Evolutionary conservation across 2,888 invertebrate genomes (phyloP), one percentile per base, ranked within the genome.

Genomic region (Agonum fuliginosum): DNA sequence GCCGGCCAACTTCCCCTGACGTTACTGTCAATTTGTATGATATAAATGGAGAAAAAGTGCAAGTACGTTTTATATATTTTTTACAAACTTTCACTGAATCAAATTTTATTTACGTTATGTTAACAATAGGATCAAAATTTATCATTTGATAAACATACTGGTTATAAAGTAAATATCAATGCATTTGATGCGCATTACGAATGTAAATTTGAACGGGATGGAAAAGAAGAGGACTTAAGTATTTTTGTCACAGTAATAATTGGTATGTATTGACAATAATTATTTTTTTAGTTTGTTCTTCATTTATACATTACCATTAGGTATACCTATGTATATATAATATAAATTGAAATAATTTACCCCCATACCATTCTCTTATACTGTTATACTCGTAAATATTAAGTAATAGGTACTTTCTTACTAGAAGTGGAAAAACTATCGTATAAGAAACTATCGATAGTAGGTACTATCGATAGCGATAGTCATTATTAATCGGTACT

Each of bases 1-100:
- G 93, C 82, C 89, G 90, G 58, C 92, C 93, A 3, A 90, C 92
- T 0, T 89, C 90, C 58, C 92, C 92, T 1, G 85, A 88, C 76
- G 86, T 90, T 1, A 84, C 87, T 14, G 91, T 93, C 0, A 80
- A 85, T 46, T 83, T 91, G 4, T 83, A 81, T n/a, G 82, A 81
- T 79, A 80, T 80, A 14, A 85, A 81, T 12, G 87, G 84, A 75
- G 83, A 84, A 34, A 83, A 87, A 83, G 89, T 89, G n/a, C n/a
- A n/a, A n/a, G n/a, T n/a, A n/a, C n/a, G n/a, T n/a, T n/a, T n/a
- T n/a, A n/a, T n/a, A n/a, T n/a, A n/a, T n/a, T n/a, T n/a, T n/a
- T n/a, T n/a, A n/a, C n/a, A n/a, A n/a, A n/a, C n/a, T n/a, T n/a
- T n/a, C n/a, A n/a, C n/a, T n/a, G n/a, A n/a, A n/a, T n/a, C n/a